These are phyloP conservation scores for Hypotaenidia okinawae DNA, from an alignment of 2,797 vertebrate species.

Conservation along the genomic window DNA sequence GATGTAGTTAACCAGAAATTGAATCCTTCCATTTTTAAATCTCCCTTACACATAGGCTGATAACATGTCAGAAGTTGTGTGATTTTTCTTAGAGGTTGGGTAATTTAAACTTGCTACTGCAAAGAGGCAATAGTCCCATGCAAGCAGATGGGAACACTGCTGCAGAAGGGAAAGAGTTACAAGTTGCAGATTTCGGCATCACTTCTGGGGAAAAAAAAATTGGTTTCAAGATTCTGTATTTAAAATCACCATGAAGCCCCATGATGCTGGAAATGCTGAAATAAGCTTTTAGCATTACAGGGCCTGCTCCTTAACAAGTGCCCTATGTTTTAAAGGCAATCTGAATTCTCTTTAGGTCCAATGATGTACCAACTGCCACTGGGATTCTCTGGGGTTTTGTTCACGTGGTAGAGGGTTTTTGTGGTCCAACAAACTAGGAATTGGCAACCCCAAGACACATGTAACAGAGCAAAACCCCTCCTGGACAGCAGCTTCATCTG, in stretches of 20 bases:
- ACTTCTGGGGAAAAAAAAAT: neutral
- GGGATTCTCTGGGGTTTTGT: neutral
- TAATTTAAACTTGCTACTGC: neutral
- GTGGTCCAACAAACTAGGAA: neutral
- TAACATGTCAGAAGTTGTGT: neutral
- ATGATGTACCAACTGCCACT: accelerated
- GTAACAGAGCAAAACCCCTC: neutral
- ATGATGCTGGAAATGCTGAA: neutral
- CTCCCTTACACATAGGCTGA: neutral
- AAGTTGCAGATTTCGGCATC: neutral
- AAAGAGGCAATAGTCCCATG: neutral
- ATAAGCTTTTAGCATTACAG: neutral
- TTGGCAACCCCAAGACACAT: neutral
- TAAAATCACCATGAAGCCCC: neutral
- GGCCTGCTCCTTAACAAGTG: neutral
- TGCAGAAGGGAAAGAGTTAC: neutral
- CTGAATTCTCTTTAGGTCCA: neutral
- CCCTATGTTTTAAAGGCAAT: neutral
- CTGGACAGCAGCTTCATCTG: neutral
- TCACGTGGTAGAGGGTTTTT: neutral
- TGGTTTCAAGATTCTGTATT: neutral
- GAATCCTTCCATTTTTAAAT: neutral
- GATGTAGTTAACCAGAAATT: neutral
- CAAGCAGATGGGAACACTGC: neutral
- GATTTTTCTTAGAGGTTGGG: neutral